A percentile compares a stretch with the other conserved stretches of the same genome.
These are phyloP conservation scores for Atta colombica DNA, from an alignment of 1,140 invertebrate genomes.

Conservation along the genomic window DNA sequence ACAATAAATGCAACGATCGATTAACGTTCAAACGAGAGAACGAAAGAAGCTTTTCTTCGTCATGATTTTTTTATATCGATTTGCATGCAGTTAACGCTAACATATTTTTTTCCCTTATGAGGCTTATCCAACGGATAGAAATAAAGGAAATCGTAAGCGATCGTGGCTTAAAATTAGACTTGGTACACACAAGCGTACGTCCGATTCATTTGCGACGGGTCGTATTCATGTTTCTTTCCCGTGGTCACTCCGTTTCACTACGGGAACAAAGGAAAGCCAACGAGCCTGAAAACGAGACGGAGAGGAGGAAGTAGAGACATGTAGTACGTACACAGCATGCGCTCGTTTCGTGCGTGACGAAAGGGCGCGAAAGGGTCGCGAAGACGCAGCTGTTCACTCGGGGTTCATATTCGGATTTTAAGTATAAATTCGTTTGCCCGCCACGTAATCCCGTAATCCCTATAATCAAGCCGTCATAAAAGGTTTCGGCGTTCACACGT, in stretches of 20 bases:
- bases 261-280: slow-evolving; percentile 57
- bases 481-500: slow-evolving; percentile 51
- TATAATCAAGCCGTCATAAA: slow-evolving; percentile 40
- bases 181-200: slow-evolving; percentile 25
- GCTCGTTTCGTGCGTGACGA: slow-evolving; percentile 52
- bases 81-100: background rate
- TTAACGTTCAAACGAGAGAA: background rate
- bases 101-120: background rate
- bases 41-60: background rate
- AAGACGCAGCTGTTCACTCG: slow-evolving; percentile 46
- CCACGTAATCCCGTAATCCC: slow-evolving; percentile 45
- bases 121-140: background rate
- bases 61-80: background rate
- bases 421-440: background rate
- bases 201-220: slow-evolving; percentile 36
- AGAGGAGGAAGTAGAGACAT: background rate
- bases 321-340: background rate
- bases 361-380: slow-evolving; percentile 34
- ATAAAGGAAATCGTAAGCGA: slow-evolving; percentile 49
- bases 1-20: no score
- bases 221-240: slow-evolving; percentile 37
- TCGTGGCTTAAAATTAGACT: slow-evolving; percentile 56
- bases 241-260: slow-evolving; percentile 32
- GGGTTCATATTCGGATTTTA: slow-evolving; percentile 19
- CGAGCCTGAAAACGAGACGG: slow-evolving; percentile 48